Conservation (phyloP, 2,797 vertebrate species). For the Megaceryle alcyon region DNA sequence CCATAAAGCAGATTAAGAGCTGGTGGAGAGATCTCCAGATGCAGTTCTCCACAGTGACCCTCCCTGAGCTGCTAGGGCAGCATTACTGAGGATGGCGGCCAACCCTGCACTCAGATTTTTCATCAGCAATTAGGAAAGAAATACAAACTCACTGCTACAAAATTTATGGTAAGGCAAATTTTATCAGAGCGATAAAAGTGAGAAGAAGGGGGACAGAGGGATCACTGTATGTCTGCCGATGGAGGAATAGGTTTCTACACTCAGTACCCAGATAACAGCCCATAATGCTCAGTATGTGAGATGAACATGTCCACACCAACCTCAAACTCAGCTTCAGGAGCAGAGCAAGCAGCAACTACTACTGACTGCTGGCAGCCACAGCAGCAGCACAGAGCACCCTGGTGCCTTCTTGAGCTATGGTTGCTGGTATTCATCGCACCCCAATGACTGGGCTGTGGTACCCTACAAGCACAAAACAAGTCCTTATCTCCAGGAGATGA, state of each 20-base stretch:
- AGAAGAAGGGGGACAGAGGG: neutral
- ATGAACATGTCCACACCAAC: neutral
- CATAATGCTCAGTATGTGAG: neutral
- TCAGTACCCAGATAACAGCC: neutral
- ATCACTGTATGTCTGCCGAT: neutral
- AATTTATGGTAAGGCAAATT: neutral
- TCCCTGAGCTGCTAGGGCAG: neutral
- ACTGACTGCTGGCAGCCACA: neutral
- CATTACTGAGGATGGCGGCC: neutral
- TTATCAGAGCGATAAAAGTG: neutral
- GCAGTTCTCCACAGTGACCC: neutral
- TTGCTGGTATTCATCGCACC: neutral
- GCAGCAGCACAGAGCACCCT: neutral
- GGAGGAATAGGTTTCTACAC: rapidly evolving
- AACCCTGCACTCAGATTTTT: neutral
- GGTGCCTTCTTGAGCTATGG: neutral
- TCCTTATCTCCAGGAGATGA: neutral
- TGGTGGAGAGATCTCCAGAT: neutral
- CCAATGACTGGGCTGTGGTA: rapidly evolving
- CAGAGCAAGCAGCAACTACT: neutral
- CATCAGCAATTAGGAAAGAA: neutral
- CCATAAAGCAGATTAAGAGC: neutral
- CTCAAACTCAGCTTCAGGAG: neutral
- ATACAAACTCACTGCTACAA: neutral
- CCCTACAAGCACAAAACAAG: neutral